phyloP scores from a whole-genome alignment of 2,113 vertebrate species.

The Malurus alboscapulatus region DNA sequence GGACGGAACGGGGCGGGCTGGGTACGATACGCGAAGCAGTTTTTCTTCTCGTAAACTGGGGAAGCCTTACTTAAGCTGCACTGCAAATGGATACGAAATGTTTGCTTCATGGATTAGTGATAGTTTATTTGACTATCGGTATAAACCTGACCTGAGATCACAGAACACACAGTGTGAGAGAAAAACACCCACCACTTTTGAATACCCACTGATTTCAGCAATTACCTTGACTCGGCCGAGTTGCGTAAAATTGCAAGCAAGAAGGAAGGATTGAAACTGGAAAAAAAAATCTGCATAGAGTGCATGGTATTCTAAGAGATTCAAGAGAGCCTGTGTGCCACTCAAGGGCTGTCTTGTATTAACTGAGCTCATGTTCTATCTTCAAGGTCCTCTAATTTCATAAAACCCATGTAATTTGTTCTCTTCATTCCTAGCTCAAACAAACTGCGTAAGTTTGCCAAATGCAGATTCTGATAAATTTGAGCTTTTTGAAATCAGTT shows the following conservation, averaged over 20 bases:
- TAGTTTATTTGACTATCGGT: background rate
- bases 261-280: background rate
- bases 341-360: background rate
- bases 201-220: background rate
- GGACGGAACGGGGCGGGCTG: fast-evolving
- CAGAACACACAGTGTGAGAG: background rate
- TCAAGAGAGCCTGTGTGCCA: background rate
- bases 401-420: background rate
- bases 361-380: background rate
- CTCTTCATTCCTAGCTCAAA: background rate
- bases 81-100: no score
- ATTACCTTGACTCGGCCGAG: background rate
- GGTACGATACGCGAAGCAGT: fast-evolving
- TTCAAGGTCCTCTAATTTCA: background rate
- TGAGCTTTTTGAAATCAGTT: background rate
- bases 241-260: background rate
- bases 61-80: fast-evolving
- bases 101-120: background rate
- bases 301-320: background rate
- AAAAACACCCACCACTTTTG: background rate
- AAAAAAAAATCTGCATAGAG: background rate
- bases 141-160: background rate
- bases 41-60: no score
- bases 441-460: background rate
- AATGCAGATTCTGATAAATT: background rate